These are phyloP conservation scores for Trachelus tabidus DNA, from an alignment of 2,888 invertebrate genomes.

Conservation along the genomic window DNA sequence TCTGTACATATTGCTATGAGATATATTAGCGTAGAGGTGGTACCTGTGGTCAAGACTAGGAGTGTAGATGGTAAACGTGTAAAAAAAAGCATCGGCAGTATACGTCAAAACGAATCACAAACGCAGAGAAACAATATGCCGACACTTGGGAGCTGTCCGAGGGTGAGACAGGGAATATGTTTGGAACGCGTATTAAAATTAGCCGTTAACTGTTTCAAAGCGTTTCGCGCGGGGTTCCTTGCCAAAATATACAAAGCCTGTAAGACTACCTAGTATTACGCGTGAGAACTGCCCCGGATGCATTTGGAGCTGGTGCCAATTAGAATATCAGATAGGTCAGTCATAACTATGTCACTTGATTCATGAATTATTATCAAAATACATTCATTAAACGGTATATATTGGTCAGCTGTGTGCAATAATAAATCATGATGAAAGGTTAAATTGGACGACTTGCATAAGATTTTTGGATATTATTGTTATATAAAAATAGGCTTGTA, in stretches of 20 bases:
- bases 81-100: constrained; percentile 12
- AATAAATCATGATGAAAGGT: not conserved
- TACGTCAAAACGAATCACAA: constrained; percentile 21
- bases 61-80: not conserved
- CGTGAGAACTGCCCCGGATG: not conserved
- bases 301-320: not conserved
- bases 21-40: not conserved
- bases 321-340: not conserved
- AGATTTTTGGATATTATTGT: too few relatives aligned
- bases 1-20: not conserved
- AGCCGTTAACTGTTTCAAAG: constrained; percentile 23
- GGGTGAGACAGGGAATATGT: constrained; percentile 6
- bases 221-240: constrained; percentile 14
- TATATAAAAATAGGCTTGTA: not conserved
- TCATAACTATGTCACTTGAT: not conserved
- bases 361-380: not conserved
- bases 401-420: not conserved
- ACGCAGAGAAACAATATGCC: constrained; percentile 17
- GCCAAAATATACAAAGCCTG: constrained; percentile 19
- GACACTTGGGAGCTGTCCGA: constrained; percentile 6
- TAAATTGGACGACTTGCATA: too few relatives aligned
- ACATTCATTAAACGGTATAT: not conserved
- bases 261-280: not conserved
- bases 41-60: not conserved
- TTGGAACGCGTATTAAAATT: constrained; percentile 21